phyloP scores from a whole-genome alignment of 2,888 invertebrate genomes.

The Strigamia maritima region DNA sequence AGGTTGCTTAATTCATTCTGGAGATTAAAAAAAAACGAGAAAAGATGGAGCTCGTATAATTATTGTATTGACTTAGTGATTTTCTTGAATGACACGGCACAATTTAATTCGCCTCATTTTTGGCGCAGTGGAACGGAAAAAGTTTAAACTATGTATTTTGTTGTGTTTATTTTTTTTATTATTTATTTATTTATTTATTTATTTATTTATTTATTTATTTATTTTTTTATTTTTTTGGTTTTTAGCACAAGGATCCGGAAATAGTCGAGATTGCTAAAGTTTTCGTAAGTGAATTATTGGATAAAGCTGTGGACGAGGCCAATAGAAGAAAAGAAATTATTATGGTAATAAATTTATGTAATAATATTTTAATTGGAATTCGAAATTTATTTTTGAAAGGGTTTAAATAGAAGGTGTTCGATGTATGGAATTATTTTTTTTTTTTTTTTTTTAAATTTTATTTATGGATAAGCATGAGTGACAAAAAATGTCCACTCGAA shows the following conservation, averaged over 20 bases:
- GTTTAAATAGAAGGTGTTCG: background rate
- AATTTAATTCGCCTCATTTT: background rate
- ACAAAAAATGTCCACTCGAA: background rate
- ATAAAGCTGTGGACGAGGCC: background rate
- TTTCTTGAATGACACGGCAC: constrained; percentile 1
- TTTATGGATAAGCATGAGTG: constrained; percentile 2
- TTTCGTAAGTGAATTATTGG: background rate
- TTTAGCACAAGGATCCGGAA: background rate
- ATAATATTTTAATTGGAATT: background rate
- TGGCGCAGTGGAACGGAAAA: background rate
- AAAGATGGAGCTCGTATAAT: background rate
- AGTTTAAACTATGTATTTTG: background rate
- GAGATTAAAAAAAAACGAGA: background rate
- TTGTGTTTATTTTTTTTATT: background rate
- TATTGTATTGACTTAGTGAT: constrained; percentile 13
- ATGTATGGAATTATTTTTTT: background rate
- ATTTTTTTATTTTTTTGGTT: too few relatives aligned
- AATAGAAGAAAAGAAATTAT: background rate
- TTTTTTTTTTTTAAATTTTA: background rate
- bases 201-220: too few relatives aligned
- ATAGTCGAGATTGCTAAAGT: background rate
- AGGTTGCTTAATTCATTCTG: too few relatives aligned
- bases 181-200: too few relatives aligned
- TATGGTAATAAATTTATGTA: background rate
- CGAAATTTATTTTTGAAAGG: background rate